Evolutionary conservation across 1,140 invertebrate species (phyloP), one percentile per base, ranked within the genome.

Genomic region (Helicoverpa armigera): DNA sequence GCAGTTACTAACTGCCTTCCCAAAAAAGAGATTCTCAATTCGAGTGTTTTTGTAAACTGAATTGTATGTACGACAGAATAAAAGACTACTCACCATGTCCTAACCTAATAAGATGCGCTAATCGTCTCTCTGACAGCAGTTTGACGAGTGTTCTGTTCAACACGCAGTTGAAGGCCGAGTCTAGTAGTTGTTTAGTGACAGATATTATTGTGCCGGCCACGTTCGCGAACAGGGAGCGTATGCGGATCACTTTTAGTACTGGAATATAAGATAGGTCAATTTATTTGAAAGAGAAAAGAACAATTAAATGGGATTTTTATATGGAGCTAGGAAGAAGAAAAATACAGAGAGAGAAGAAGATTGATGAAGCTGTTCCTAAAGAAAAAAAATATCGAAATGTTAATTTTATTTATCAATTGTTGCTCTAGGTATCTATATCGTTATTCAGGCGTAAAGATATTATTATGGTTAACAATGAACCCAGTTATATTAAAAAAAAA

Each of bases 61-160:
- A 14, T 4, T 54, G 16, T 4, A 16, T 54, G 16, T 4, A 16
- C 16, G 4, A 11, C 10, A 12, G 5, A 1, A 60, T 60, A 14
- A 48, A 31, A 53, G 14, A 0, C 12, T 16, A 82, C 87, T 60
- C 56, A 92, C 91, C 86, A 51, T 93, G 92, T 65, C 91, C 92
- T 53, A 93, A 78, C 35, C 88, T 82, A 51, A 93, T 89, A 3
- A 92, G 77, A 72, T 92, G 89, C 2, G 92, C 91, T 1, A 93
- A 60, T 14, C 89, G 67, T 14, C 87, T 85, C 72, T 91, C 88
- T 4, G 43, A 81, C 13, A 91, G 84, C 48, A 89, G 51, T 0
- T 61, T 31, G 0, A 53, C 5, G 2, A 93, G 81, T 1, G 70
- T 73, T 0, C 2, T 63, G 48, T 88, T 80, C 1, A 91, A 77